phyloP scores from a whole-genome alignment of 2,113 vertebrate species.

The Sylvietta virens region DNA sequence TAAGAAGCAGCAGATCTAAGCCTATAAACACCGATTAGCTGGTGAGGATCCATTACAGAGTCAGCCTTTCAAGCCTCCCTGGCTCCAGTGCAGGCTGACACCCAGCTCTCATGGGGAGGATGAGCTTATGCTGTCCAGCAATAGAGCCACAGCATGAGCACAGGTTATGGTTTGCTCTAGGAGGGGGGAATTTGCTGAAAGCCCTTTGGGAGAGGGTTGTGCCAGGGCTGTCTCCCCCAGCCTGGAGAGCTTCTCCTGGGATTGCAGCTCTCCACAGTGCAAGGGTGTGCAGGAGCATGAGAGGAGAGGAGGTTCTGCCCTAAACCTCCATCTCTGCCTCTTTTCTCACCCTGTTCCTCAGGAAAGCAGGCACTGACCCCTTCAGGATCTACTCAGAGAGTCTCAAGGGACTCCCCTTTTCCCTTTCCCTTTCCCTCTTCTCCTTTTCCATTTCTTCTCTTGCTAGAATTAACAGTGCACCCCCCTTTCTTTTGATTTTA shows the following conservation, averaged over 20 bases:
- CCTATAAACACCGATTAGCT: neutral
- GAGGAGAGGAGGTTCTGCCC: neutral
- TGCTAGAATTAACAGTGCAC: neutral
- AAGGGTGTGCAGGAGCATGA: neutral
- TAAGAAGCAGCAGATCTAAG: conserved; percentile 11
- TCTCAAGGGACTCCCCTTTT: no score
- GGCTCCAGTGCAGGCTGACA: fast-evolving
- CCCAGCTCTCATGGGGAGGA: fast-evolving
- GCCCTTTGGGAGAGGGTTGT: neutral
- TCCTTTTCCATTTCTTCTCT: neutral
- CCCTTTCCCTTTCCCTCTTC: no score
- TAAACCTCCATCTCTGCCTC: neutral
- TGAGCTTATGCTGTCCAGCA: neutral
- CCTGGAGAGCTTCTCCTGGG: neutral
- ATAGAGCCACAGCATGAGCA: fast-evolving
- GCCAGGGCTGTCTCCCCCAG: neutral
- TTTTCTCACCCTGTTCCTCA: neutral
- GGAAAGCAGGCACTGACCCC: neutral
- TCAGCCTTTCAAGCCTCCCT: neutral
- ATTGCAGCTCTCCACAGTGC: neutral
- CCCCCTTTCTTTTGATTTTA: neutral
- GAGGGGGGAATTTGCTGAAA: neutral
- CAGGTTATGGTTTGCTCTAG: neutral
- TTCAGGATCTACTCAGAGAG: neutral
- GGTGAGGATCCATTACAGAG: neutral